Conservation (phyloP, 2,113 vertebrate species). For the Paradisaea rubra region DNA sequence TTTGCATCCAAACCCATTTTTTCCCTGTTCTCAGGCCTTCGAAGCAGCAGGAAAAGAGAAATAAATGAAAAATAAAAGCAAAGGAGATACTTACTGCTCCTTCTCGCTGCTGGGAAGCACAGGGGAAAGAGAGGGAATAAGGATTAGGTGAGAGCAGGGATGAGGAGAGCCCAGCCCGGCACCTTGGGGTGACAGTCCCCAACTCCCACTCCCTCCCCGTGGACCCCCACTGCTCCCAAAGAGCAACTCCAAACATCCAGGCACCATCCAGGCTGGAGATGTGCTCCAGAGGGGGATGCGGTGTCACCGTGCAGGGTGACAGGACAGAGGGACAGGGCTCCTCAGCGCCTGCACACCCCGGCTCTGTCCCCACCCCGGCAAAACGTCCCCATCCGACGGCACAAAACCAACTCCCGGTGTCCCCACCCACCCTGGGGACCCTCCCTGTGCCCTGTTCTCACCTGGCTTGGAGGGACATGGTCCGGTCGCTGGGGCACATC, state of each 20-base stretch:
- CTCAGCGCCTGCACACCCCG: accelerated
- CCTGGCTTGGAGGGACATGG: conserved; percentile 78
- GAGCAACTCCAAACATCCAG: accelerated
- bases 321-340: neutral
- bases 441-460: conserved; percentile 47
- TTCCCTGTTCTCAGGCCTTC: accelerated
- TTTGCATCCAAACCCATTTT: neutral
- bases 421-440: accelerated
- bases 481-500: conserved; percentile 81
- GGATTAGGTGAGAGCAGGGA: neutral
- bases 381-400: accelerated
- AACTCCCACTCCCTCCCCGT: accelerated
- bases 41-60: neutral
- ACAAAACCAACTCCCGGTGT: accelerated
- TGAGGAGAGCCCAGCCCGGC: neutral
- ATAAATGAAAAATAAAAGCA: neutral
- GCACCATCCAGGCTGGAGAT: neutral
- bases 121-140: neutral
- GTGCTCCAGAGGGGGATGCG: neutral
- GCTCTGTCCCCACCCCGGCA: neutral
- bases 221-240: accelerated
- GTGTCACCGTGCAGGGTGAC: accelerated
- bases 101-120: conserved; percentile 78
- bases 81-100: conserved; percentile 83
- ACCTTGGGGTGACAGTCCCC: neutral